These are phyloP conservation scores for Hemiprocne comata DNA, from an alignment of 2,113 vertebrate genomes.

Conservation along the genomic window DNA sequence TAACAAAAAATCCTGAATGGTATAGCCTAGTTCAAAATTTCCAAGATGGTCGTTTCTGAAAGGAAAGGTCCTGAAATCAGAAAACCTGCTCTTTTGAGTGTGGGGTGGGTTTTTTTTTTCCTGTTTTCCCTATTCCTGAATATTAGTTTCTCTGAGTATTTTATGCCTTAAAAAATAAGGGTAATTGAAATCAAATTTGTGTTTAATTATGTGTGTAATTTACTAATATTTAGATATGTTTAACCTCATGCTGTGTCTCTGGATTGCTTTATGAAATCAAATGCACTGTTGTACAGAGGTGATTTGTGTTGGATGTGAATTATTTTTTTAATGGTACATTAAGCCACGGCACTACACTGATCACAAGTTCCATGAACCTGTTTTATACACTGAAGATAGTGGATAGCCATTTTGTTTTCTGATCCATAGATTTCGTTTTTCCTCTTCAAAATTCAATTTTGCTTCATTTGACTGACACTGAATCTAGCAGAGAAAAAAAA, in stretches of 20 bases:
- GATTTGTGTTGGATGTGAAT: conserved; percentile 47
- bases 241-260: conserved; percentile 56
- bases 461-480: neutral
- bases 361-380: neutral
- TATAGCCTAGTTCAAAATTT: neutral
- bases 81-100: neutral
- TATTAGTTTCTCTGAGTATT: neutral
- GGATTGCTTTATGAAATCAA: conserved; percentile 35
- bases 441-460: neutral
- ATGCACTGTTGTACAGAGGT: conserved; percentile 41
- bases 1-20: neutral
- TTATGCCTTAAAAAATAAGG: conserved; percentile 42
- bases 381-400: neutral
- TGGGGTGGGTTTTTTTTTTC: neutral
- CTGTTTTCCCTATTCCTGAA: neutral
- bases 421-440: neutral
- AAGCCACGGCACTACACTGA: neutral
- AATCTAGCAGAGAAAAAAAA: neutral
- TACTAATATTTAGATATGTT: conserved; percentile 63
- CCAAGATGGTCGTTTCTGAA: neutral
- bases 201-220: conserved; percentile 68
- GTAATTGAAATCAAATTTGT: conserved; percentile 51
- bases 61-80: neutral
- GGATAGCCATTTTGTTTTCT: neutral
- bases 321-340: conserved; percentile 42